A percentile compares a stretch with the other conserved stretches of the same genome.
Evolutionary conservation across 1,140 invertebrate genomes (phyloP).

Genomic region (Ostrea edulis): DNA sequence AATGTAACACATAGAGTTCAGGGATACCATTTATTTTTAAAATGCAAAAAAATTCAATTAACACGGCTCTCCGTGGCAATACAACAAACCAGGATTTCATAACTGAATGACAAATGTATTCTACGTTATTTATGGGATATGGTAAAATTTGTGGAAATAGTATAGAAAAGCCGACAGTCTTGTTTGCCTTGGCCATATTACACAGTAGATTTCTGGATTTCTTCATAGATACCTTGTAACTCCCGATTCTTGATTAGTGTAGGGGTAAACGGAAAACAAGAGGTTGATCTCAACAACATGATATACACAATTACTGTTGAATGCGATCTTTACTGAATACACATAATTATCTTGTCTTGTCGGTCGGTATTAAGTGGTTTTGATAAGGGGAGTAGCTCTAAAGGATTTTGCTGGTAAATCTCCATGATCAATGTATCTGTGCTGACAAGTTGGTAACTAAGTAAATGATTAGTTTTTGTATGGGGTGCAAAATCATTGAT

Average conservation of each 20-base stretch:
- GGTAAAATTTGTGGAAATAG: too few species aligned
- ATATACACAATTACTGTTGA: slow-evolving; percentile 33
- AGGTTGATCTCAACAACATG: slow-evolving; percentile 26
- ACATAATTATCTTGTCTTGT: slow-evolving; percentile 30
- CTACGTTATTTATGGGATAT: too few species aligned
- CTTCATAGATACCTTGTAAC: not conserved
- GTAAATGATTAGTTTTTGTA: slow-evolving; percentile 18
- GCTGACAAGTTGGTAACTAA: slow-evolving; percentile 20
- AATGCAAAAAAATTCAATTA: not conserved
- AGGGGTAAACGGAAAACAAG: not conserved
- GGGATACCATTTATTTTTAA: not conserved
- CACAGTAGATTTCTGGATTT: not conserved
- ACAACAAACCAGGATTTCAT: too few species aligned
- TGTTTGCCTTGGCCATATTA: not conserved
- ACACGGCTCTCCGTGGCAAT: too few species aligned
- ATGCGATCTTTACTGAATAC: slow-evolving; percentile 26
- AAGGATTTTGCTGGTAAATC: slow-evolving; percentile 15
- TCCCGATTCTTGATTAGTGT: slow-evolving; percentile 6
- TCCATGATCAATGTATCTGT: slow-evolving; percentile 15
- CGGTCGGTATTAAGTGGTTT: slow-evolving; percentile 38
- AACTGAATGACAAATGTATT: too few species aligned
- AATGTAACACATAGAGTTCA: slow-evolving; percentile 1
- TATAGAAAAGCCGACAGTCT: not conserved
- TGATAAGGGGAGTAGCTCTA: slow-evolving; percentile 18
- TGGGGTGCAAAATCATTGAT: slow-evolving; percentile 17